Base-by-base conservation (phyloP, 2,888 invertebrate genomes). In the Dusona sp. region DNA sequence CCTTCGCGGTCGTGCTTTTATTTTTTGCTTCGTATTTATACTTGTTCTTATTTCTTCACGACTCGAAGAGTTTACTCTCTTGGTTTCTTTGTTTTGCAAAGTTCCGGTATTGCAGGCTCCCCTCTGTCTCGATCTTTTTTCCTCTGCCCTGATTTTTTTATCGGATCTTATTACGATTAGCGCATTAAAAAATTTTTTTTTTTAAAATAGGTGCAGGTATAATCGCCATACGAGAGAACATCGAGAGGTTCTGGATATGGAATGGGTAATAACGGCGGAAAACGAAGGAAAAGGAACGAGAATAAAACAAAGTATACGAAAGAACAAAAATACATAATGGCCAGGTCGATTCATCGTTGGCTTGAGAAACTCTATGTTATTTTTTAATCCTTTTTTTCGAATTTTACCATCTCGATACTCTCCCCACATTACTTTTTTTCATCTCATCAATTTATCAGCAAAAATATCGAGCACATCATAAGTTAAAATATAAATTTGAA, bases 141-240 rank as follows among this genome's bases (percentile, higher is more conserved):
- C 42, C 38, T 70, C 64, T 25, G n/a, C 29, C 16, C 19, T 48
- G 33, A 61, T 54, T 72, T 42, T 42, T 54, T 79, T 54, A 78
- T 73, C 67, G 67, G 73, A 68, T 74, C 67, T 67, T 68, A 68
- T 79, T 67, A 57, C 45, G 57, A 54, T 73, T 57, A 45, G 67
- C 25, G 25, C 57, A 79, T 73, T 51, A 29, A 82, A 25, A 57
- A 70, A 82, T n/a, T n/a, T n/a, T n/a, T n/a, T n/a, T n/a, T n/a
- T n/a, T n/a, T n/a, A n/a, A n/a, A n/a, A 16, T 42, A 61, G 22
- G 54, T 45, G n/a, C 45, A 36, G 74, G 61, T 61, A 74, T 42
- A 83, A 79, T 79, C 57, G 74, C 73, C 68, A 54, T n/a, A 29
- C 45, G 68, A 68, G 68, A 65, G n/a, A 48, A 61, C 25, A 25